Evolutionary conservation across 2,888 invertebrate species (phyloP).

Genomic region (Norana najaformis): DNA sequence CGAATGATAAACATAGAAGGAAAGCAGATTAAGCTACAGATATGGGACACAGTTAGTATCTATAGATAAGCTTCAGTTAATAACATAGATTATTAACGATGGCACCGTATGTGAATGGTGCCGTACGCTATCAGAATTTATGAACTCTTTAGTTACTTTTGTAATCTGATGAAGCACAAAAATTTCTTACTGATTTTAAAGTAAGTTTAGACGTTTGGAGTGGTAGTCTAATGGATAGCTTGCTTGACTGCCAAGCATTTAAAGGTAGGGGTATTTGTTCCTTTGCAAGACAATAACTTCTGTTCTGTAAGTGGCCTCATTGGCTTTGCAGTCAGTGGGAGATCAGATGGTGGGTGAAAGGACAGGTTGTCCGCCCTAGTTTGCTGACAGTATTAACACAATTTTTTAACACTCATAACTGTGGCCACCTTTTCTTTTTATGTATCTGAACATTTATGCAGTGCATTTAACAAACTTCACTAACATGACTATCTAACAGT

Average conservation of each 20-base stretch:
- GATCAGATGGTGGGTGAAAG: background rate
- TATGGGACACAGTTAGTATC: constrained; percentile 89
- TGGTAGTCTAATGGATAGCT: background rate
- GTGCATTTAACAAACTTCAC: too few species aligned
- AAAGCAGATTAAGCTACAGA: constrained; percentile 98
- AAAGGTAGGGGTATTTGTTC: too few species aligned
- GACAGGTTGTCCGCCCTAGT: constrained; percentile 9
- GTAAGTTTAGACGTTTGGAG: background rate
- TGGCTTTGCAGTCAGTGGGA: background rate
- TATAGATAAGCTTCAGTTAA: background rate
- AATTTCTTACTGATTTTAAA: background rate
- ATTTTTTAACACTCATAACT: too few species aligned
- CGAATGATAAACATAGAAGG: constrained; percentile 99
- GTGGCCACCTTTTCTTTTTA: background rate
- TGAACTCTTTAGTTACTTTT: background rate
- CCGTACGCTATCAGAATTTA: background rate
- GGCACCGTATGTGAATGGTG: background rate
- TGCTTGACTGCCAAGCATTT: background rate
- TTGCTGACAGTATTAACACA: background rate
- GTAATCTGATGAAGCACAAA: background rate
- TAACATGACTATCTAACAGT: too few species aligned
- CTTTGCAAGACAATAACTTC: too few species aligned
- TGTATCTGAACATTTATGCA: too few species aligned
- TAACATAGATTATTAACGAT: background rate
- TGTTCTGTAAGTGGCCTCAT: background rate